phyloP scores from a whole-genome alignment of 2,888 invertebrate species.

The Emmelina monodactyla region DNA sequence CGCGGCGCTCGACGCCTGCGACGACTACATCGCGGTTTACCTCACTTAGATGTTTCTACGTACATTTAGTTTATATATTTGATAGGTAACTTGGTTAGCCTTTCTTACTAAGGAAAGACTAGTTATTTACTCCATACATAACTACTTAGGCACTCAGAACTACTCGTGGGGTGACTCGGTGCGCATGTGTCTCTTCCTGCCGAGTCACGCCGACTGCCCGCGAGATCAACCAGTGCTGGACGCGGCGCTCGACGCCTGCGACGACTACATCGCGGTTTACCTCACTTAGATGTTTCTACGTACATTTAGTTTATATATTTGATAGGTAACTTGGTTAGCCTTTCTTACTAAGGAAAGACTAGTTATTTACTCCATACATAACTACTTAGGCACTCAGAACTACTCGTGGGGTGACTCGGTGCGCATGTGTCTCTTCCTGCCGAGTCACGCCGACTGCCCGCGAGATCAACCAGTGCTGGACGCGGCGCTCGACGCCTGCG shows the following conservation, averaged over 20 bases:
- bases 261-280: conserved; percentile 50
- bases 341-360: too few relatives aligned
- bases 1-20: conserved; percentile 45
- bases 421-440: conserved; percentile 46
- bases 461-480: conserved; percentile 23
- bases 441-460: conserved; percentile 30
- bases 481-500: conserved; percentile 45
- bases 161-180: conserved; percentile 40
- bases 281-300: conserved; percentile 31
- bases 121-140: too few relatives aligned
- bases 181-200: conserved; percentile 46
- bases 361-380: too few relatives aligned
- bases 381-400: conserved; percentile 44
- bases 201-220: conserved; percentile 30
- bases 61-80: too few relatives aligned
- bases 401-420: conserved; percentile 40
- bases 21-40: conserved; percentile 50
- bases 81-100: too few relatives aligned
- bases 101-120: too few relatives aligned
- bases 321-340: too few relatives aligned
- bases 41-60: conserved; percentile 31
- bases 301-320: too few relatives aligned
- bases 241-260: conserved; percentile 45
- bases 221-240: conserved; percentile 23
- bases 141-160: conserved; percentile 44